Conservation (phyloP, 2,888 invertebrate species). For the Allygus modestus region DNA sequence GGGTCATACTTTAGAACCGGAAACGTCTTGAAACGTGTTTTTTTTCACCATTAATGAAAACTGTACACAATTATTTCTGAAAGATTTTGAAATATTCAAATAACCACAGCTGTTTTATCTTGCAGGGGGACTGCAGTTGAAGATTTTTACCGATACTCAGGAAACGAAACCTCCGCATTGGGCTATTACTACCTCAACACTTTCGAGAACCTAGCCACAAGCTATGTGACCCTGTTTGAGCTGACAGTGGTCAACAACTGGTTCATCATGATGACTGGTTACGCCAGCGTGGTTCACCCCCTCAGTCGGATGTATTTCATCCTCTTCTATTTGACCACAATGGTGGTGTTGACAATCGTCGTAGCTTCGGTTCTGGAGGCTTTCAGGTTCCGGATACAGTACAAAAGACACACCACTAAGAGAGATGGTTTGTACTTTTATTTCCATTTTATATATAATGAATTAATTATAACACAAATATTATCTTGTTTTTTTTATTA, state of each 20-base stretch:
- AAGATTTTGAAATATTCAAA: too few species aligned
- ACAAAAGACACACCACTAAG: constrained; percentile 88
- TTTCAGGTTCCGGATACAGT: constrained; percentile 92
- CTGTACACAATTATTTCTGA: too few species aligned
- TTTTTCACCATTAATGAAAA: too few species aligned
- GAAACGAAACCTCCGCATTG: constrained; percentile 81
- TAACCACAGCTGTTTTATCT: too few species aligned
- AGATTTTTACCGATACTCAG: constrained; percentile 85
- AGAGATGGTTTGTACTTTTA: constrained; percentile 84
- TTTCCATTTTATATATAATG: neutral
- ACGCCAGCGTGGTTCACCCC: constrained; percentile 83
- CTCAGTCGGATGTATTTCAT: constrained; percentile 92
- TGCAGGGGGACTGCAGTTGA: constrained; percentile 89
- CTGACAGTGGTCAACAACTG: constrained; percentile 95
- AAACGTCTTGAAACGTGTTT: too few species aligned
- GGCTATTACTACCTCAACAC: constrained; percentile 94
- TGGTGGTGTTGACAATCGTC: constrained; percentile 94
- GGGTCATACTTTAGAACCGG: too few species aligned
- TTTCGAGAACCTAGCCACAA: constrained; percentile 87
- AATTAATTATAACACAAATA: too few species aligned
- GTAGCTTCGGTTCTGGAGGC: constrained; percentile 93
- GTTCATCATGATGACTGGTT: constrained; percentile 95
- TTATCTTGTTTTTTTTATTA: too few species aligned
- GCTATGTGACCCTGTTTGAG: constrained; percentile 91
- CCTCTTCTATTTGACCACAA: constrained; percentile 91